Evolutionary conservation across 2,888 invertebrate species (phyloP), one percentile per base, ranked within the genome.

Genomic region (Polietes domitor): DNA sequence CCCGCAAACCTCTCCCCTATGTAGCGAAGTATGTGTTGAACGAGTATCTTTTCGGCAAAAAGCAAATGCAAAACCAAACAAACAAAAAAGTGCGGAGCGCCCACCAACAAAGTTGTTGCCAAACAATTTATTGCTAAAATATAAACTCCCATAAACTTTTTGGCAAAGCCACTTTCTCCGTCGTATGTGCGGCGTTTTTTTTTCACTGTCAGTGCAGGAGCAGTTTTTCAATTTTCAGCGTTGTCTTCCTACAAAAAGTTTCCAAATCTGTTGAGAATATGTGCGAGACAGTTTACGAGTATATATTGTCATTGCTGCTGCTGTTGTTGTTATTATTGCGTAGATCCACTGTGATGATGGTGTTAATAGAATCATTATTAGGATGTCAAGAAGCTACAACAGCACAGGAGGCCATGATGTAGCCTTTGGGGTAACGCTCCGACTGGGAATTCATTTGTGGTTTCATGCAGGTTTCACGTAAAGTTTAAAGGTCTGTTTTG

Each of bases 41-140:
- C 32, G 47, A 63, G 19, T 47, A 32, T 68, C 37, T 73, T 15
- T 15, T 5, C 21, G 0, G 32, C 17, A 24, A 73, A 55, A 47
- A 47, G 24, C 65, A 81, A 74, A 47, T 32, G 32, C 5, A 68
- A 77, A 12, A n/a, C 24, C 61, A 12, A 77, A 50, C n/a, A 24
- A 26, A 32, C n/a, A 55, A 61, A 19, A 26, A 41, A 41, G 10
- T 41, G 41, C 41, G 2, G 12, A 41, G 10, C 12, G 15, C 61
- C 70, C 26, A 17, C 43, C 24, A n/a, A 15, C 26, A 53, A 41
- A 55, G 65, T 68, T 63, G 53, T 75, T 78, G 41, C 72, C 76
- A 81, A 68, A 81, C 75, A 84, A 84, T 84, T 84, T 84, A 84
- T 84, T 81, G 84, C 84, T 81, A 71, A 84, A 84, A 81, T 73